Base-by-base conservation (phyloP, 2,888 invertebrate genomes). In the Plebejus anna region DNA sequence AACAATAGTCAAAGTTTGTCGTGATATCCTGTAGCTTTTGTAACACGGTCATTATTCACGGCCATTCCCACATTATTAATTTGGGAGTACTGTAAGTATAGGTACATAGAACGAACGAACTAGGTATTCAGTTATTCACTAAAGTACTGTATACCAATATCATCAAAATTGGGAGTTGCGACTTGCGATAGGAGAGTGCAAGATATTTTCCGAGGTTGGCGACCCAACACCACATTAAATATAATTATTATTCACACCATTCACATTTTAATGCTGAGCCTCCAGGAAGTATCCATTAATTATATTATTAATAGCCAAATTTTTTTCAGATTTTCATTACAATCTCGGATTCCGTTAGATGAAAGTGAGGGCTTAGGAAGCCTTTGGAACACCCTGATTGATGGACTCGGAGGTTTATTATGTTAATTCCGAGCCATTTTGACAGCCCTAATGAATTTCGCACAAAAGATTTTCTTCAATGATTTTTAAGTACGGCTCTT, bases 281-380 rank as follows among this genome's bases (percentile, higher is more conserved):
- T 2, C 13, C 13, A 51, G 13, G 55, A 55, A 59, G 4, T 32
- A 13, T 75, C 47, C 61, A 75, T 75, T 75, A 47, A 75, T 75
- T 32, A 66, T 66, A 36, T 66, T 16, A 36, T 66, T 66, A 66
- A 66, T 66, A 66, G 66, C 4, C 66, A 32, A 16, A 5, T 6
- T 36, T 66, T 66, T 32, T 32, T 66, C 32, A 66, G 32, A 66
- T 66, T 32, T 66, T 66, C 66, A 66, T 66, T 36, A 66, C 66
- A 36, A 66, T 66, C 61, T 61, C 32, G 32, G 66, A 66, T 66
- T 32, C 32, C 32, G 66, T 84, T 86, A 88, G 87, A 91, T 91
- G 91, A 91, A 92, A 92, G 92, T 88, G 89, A 91, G 89, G 84
- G 93, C 93, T 93, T 92, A 91, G 80, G 89, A 90, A 89, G 86